phyloP scores from a whole-genome alignment of 2,888 invertebrate genomes.

The Agrochola litura region DNA sequence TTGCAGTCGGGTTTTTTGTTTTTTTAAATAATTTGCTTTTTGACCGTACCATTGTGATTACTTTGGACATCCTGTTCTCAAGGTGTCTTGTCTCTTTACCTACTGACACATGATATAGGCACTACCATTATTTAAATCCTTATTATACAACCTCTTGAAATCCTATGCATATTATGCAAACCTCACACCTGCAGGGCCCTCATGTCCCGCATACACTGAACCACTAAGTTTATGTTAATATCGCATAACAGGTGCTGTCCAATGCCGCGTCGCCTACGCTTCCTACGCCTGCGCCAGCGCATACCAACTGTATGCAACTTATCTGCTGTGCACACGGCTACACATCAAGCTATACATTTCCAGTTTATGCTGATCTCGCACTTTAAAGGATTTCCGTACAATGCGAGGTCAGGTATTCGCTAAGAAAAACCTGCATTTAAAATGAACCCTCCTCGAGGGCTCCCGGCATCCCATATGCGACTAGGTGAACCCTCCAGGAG shows the following conservation, averaged over 20 bases:
- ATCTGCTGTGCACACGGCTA: constrained; percentile 25
- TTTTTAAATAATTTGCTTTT: not conserved
- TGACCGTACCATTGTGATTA: not conserved
- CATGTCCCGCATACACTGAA: constrained; percentile 16
- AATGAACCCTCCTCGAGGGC: no score
- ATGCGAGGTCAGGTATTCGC: no score
- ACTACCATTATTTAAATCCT: not conserved
- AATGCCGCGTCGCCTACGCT: constrained; percentile 51
- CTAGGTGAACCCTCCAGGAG: no score
- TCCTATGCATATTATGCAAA: not conserved
- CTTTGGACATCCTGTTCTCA: not conserved
- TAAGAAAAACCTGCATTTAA: no score
- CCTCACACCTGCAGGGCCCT: not conserved
- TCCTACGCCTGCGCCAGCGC: constrained; percentile 54
- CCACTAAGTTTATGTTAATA: constrained; percentile 46
- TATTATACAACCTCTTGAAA: not conserved
- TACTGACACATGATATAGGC: not conserved
- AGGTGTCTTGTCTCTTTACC: not conserved
- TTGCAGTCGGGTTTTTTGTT: no score
- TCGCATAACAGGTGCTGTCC: constrained; percentile 50
- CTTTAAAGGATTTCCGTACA: no score
- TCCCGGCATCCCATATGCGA: no score
- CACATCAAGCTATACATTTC: no score
- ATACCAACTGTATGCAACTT: constrained; percentile 46
- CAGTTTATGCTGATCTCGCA: no score